phyloP scores from a whole-genome alignment of 2,888 invertebrate species.

The Hylaea fasciaria region DNA sequence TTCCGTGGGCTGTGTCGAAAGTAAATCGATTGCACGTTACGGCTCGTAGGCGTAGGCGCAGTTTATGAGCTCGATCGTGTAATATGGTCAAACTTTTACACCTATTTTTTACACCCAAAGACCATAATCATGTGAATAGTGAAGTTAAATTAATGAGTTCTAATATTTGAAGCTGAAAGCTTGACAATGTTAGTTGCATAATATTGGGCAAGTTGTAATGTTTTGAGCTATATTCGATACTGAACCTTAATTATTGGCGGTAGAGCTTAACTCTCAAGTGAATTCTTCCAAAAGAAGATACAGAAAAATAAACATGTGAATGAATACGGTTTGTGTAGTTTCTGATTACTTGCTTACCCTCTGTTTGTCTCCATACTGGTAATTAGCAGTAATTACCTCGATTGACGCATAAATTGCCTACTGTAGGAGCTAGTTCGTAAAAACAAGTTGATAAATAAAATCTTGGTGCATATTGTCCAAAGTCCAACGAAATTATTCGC shows the following conservation, averaged over 20 bases:
- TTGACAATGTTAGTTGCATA: background rate
- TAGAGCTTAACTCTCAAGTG: background rate
- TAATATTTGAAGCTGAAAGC: too few relatives aligned
- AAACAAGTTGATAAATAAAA: background rate
- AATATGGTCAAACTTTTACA: background rate
- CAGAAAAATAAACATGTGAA: conserved; percentile 7
- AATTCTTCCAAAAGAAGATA: background rate
- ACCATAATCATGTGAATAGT: background rate
- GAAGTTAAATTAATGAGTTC: background rate
- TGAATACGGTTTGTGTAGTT: conserved; percentile 7
- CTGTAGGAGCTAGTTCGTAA: background rate
- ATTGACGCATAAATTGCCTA: background rate
- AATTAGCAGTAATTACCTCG: conserved; percentile 10
- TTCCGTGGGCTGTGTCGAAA: conserved; percentile 6
- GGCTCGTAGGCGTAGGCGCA: conserved; percentile 5
- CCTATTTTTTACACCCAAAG: background rate
- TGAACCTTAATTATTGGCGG: background rate
- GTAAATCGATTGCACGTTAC: conserved; percentile 17
- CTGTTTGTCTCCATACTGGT: background rate
- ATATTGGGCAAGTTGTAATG: background rate
- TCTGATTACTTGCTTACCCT: conserved; percentile 6
- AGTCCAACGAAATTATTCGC: background rate
- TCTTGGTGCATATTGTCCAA: background rate
- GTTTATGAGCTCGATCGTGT: background rate
- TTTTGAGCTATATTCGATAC: background rate